Conservation (phyloP, 2,888 invertebrate species). For the Suillia variegata region DNA sequence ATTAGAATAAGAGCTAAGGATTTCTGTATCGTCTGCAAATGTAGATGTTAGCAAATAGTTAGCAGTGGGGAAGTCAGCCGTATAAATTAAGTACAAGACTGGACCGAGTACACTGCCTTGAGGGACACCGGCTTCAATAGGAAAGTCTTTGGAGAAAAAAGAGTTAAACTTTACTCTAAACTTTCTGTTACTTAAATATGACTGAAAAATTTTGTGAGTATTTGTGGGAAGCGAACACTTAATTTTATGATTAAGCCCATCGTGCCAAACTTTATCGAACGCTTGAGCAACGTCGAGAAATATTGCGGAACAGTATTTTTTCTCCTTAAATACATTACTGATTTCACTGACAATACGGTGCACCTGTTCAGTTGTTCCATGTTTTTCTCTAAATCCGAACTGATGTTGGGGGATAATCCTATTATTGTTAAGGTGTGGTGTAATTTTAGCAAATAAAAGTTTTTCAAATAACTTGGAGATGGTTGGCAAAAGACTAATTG, state of each 20-base stretch:
- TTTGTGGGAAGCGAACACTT: neutral
- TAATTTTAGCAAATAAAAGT: no score
- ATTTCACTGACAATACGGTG: slow-evolving; percentile 4
- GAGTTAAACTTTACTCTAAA: neutral
- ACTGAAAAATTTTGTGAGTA: neutral
- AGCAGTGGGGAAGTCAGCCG: neutral
- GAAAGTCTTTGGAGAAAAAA: neutral
- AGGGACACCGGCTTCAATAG: neutral
- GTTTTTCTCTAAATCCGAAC: neutral
- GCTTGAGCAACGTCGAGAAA: slow-evolving; percentile 12
- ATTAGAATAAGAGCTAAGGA: neutral
- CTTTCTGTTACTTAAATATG: neutral
- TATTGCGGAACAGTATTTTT: slow-evolving; percentile 4
- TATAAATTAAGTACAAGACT: neutral
- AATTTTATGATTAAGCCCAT: slow-evolving; percentile 4
- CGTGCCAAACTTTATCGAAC: slow-evolving; percentile 11
- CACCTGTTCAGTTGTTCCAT: slow-evolving; percentile 2
- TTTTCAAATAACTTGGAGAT: no score
- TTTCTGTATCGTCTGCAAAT: neutral
- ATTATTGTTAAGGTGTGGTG: no score
- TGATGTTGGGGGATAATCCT: neutral
- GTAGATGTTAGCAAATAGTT: neutral
- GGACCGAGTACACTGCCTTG: neutral
- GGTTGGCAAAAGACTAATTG: no score
- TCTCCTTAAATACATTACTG: neutral